Base-by-base conservation (phyloP, 1,140 invertebrate genomes). In the Neelides sp. region DNA sequence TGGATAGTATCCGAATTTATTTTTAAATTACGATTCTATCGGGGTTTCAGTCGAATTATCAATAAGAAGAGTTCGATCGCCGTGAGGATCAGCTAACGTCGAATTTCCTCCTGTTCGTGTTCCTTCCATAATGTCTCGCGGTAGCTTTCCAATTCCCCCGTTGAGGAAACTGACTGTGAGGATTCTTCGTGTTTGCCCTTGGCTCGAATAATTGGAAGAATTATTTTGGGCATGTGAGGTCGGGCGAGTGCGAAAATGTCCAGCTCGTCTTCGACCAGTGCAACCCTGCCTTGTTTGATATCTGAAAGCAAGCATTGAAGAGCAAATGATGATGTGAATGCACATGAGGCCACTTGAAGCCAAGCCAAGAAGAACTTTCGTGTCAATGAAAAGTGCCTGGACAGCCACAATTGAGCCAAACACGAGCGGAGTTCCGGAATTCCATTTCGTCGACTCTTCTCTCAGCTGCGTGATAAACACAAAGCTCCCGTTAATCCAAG, bases 101-200 rank as follows among this genome's bases (percentile, higher is more conserved):
- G 15, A 27, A 10, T 15, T 34, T 8, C 12, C 22, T 15, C 15
- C 27, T 32, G 26, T 23, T 35, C 54, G 13, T 37, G 28, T 37
- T 4, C 34, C 42, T 12, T 53, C 50, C 24, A 54, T 36, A n/a
- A 60, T 36, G 15, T 57, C 54, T 23, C 43, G 27, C 20, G 57
- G 53, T 13, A 54, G 50, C 47, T 60, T 60, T 0, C 43, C 36
- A 30, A 55, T 34, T 13, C 58, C 58, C 27, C 34, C 54, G 30
- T 60, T 60, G 13, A 60, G 47, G 39, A 60, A 60, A 39, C 51
- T 54, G 8, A 60, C 58, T 13, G 58, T 57, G 13, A 60, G 45
- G 12, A 57, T 27, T 46, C 58, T 34, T 45, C 54, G 55, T n/a
- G 50, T 26, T 42, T 54, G 50, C 13, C 3, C 19, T 7, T 19